phyloP scores from a whole-genome alignment of 2,113 vertebrate genomes.

The Rana temporaria region DNA sequence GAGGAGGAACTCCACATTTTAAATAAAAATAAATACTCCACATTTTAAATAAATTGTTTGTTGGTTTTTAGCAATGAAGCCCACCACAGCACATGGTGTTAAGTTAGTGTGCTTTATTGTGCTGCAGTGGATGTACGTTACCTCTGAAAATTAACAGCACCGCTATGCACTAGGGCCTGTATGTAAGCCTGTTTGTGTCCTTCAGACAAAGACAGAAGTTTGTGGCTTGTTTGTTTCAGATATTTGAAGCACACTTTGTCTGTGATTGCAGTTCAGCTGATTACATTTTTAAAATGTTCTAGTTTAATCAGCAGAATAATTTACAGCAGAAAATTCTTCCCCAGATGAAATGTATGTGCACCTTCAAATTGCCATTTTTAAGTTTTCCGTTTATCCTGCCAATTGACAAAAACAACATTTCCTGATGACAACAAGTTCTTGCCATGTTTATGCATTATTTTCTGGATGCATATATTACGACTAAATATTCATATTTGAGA shows the following conservation, averaged over 20 bases:
- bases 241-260: not conserved
- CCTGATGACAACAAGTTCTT: slow-evolving; percentile 1
- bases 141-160: too few species aligned
- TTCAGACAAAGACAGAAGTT: not conserved
- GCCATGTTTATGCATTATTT: slow-evolving; percentile 16
- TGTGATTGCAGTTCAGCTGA: slow-evolving; percentile 35
- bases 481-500: not conserved
- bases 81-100: too few species aligned
- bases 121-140: too few species aligned
- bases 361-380: slow-evolving; percentile 41
- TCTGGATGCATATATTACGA: not conserved
- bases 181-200: too few species aligned
- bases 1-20: too few species aligned
- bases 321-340: slow-evolving; percentile 19
- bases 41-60: too few species aligned
- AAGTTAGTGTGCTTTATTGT: too few species aligned
- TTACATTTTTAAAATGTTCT: slow-evolving; percentile 34
- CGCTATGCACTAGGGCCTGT: too few species aligned
- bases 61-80: too few species aligned
- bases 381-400: slow-evolving; percentile 12
- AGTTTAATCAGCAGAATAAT: slow-evolving; percentile 44
- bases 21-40: too few species aligned
- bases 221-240: slow-evolving; percentile 18
- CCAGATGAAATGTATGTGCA: not conserved
- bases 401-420: slow-evolving; percentile 13